A percentile compares a stretch with the other conserved stretches of the same genome.
phyloP scores from a whole-genome alignment of 2,113 vertebrate genomes.

The Agapornis roseicollis region DNA sequence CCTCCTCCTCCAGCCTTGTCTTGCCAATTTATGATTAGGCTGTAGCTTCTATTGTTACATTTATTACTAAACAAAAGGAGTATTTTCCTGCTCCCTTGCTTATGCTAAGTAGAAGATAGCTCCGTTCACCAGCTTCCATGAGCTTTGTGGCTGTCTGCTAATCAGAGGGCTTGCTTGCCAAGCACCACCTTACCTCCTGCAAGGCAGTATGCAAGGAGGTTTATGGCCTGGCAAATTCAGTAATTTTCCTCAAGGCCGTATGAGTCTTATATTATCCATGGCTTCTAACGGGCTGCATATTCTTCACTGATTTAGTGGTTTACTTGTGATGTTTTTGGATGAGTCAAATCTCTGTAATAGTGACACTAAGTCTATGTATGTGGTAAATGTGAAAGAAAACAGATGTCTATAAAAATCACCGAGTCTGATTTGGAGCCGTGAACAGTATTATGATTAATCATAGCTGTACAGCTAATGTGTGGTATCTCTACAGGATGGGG shows the following conservation, averaged over 20 bases:
- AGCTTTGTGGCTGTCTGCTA: not conserved
- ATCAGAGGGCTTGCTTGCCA: not conserved
- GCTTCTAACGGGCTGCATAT: constrained; percentile 2
- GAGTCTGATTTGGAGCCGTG: not conserved
- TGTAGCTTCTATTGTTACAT: constrained; percentile 47
- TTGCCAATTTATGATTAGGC: constrained; percentile 28
- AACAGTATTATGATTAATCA: constrained; percentile 24
- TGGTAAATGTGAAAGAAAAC: constrained; percentile 58
- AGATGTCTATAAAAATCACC: constrained; percentile 57
- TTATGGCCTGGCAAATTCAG: not conserved
- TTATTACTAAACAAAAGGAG: constrained; percentile 50
- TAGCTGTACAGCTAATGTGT: not conserved
- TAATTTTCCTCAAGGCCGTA: not conserved
- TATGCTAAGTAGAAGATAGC: not conserved
- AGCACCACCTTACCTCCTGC: not conserved
- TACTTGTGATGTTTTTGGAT: constrained; percentile 42
- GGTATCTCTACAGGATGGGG: not conserved
- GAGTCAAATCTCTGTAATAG: constrained; percentile 50
- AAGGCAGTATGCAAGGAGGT: not conserved
- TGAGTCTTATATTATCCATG: not conserved
- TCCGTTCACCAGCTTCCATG: not conserved
- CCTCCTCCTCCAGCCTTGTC: constrained; percentile 38
- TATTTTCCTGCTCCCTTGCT: not conserved
- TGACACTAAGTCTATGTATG: constrained; percentile 44
- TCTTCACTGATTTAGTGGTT: constrained; percentile 42